These are phyloP conservation scores for Oryctes rhinoceros DNA, from an alignment of 1,140 invertebrate genomes.

Conservation along the genomic window DNA sequence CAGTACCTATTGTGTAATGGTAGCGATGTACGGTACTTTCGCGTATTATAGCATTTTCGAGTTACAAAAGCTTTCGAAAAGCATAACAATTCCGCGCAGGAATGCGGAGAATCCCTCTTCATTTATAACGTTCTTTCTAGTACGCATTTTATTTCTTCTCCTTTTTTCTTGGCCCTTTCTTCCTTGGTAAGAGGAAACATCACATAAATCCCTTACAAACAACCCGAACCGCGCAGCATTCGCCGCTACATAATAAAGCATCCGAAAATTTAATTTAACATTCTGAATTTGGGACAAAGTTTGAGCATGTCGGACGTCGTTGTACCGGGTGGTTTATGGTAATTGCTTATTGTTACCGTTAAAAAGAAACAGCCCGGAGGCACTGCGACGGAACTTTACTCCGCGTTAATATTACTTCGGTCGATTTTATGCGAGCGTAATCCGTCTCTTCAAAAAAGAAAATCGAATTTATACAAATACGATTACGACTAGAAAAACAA, in stretches of 20 bases:
- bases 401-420: background rate
- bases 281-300: constrained; percentile 22
- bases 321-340: constrained; percentile 5
- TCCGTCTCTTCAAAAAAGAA: too few relatives aligned
- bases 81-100: background rate
- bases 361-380: constrained; percentile 4
- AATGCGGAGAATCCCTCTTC: constrained; percentile 3
- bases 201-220: constrained; percentile 8
- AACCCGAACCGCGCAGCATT: background rate
- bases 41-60: background rate
- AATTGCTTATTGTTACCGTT: constrained; percentile 8
- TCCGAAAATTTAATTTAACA: constrained; percentile 31
- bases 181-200: constrained; percentile 4
- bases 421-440: background rate
- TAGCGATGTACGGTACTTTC: too few relatives aligned
- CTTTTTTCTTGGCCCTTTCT: background rate
- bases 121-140: constrained; percentile 1
- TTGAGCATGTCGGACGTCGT: constrained; percentile 1
- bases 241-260: constrained; percentile 13
- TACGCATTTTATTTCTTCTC: constrained; percentile 7
- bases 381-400: background rate
- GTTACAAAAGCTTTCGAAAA: background rate
- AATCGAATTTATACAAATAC: too few relatives aligned
- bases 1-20: too few relatives aligned
- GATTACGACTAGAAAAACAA: too few relatives aligned